Base-by-base conservation (phyloP, 2,888 invertebrate species). In the Nesidiocoris tenuis region DNA sequence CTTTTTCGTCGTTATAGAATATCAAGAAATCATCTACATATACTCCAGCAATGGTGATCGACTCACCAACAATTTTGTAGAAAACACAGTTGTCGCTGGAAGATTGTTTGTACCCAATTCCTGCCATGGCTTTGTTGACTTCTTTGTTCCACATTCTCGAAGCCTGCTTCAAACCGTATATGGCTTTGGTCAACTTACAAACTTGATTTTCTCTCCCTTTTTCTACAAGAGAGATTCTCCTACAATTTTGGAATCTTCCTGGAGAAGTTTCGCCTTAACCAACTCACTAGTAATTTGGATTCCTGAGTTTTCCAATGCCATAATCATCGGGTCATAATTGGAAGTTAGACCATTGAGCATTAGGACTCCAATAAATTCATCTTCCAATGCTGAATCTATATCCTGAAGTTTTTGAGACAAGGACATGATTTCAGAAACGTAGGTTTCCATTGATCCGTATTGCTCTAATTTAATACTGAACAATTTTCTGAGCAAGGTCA, bases 131-230 rank as follows among this genome's bases (percentile, higher is more conserved):
- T 16, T 78, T 61, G 17, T 75, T 78, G 75, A 83, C 81, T 17
- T 79, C 76, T 22, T 79, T 76, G 77, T 83, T 82, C 83, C 83
- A 83, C 59, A 81, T 81, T 61, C 83, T 72, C 9, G 82, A 81
- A 12, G 82, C 80, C 78, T 83, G 83, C 74, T 82, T 83, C 1
- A 84, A 78, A 7, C 83, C 83, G 79, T 84, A 83, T 19, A 84
- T 61, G 67, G 82, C 81, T 75, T 79, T 80, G 18, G 80, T 80
- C 17, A 84, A 77, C 57, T 80, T 78, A 75, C 83, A 83, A 2
- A 82, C 82, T 23, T 72, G 59, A n/a, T 68, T 64, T 2, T 79
- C 77, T 39, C 54, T 39, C 54, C 66, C 66, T 17, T 80, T 81
- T 76, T 82, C 80, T 19, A 79, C 74, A 74, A 80, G 81, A n/a